These are phyloP conservation scores for Adoxophyes honmai DNA, from an alignment of 1,140 invertebrate species.

Conservation along the genomic window DNA sequence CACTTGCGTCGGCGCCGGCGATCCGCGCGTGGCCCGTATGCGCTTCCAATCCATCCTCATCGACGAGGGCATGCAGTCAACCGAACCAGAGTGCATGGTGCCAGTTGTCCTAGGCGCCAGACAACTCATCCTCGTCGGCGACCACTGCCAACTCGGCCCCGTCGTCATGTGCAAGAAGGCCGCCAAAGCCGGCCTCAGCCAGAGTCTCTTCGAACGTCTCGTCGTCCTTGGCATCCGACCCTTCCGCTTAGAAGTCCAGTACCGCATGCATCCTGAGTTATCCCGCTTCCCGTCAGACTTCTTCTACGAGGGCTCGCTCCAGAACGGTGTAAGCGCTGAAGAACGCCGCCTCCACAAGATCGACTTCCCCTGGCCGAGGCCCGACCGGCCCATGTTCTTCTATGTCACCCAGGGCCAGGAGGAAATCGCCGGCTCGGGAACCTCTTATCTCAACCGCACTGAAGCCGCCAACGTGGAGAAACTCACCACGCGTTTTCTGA, in stretches of 20 bases:
- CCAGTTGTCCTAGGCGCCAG: constrained; percentile 98
- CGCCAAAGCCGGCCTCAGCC: constrained; percentile 95
- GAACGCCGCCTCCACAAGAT: constrained; percentile 93
- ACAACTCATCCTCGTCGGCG: constrained; percentile 96
- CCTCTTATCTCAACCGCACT: constrained; percentile 98
- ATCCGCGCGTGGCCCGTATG: constrained; percentile 92
- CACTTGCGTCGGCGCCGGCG: constrained; percentile 99
- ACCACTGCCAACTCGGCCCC: constrained; percentile 99
- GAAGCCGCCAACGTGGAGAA: constrained; percentile 99
- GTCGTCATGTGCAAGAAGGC: constrained; percentile 99
- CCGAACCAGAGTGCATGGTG: constrained; percentile 99
- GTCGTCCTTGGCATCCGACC: constrained; percentile 97
- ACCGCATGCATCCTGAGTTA: constrained; percentile 98
- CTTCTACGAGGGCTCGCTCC: constrained; percentile 99
- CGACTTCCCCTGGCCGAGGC: constrained; percentile 98
- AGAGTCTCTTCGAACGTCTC: constrained; percentile 97
- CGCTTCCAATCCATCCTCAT: constrained; percentile 99
- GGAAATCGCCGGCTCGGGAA: constrained; percentile 98
- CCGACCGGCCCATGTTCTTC: constrained; percentile 99
- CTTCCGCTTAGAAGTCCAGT: constrained; percentile 98
- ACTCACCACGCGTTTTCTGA: constrained; percentile 94
- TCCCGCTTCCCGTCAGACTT: constrained; percentile 99
- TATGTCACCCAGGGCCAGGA: constrained; percentile 98
- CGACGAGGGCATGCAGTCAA: constrained; percentile 98
- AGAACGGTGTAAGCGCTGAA: constrained; percentile 98